Percentiles rank a stretch among this genome's conserved stretches.
Evolutionary conservation across 1,140 invertebrate genomes (phyloP).

Genomic region (Lepidurus apus): DNA sequence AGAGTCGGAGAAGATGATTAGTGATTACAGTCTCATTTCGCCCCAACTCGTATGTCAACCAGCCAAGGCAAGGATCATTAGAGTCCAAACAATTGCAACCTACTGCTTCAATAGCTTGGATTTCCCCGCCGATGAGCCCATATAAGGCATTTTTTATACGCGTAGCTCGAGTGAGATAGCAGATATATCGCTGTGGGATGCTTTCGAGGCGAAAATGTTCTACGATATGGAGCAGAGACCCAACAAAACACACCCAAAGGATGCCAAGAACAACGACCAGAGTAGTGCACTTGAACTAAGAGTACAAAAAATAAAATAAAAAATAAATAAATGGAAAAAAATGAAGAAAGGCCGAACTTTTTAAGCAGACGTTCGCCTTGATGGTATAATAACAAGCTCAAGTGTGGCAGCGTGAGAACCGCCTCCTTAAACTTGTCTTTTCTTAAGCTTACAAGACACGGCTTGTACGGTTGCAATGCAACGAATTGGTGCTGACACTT

Average conservation of each 20-base stretch:
- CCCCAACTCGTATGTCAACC: constrained; percentile 3
- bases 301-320: background rate
- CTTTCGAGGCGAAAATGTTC: background rate
- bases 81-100: background rate
- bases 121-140: background rate
- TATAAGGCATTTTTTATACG: background rate
- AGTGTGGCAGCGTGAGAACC: background rate
- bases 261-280: too few species aligned
- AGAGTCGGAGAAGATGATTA: background rate
- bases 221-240: background rate
- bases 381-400: background rate
- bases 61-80: constrained; percentile 6
- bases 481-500: background rate
- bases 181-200: background rate
- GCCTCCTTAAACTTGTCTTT: background rate
- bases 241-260: constrained; percentile 19
- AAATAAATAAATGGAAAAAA: background rate
- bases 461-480: background rate
- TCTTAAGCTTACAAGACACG: background rate
- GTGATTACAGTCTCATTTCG: constrained; percentile 19
- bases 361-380: background rate
- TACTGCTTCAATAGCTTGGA: constrained; percentile 9
- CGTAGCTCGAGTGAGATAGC: background rate
- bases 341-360: background rate
- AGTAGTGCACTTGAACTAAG: background rate